phyloP scores from a whole-genome alignment of 2,797 vertebrate species.

The Nothura maculosa region DNA sequence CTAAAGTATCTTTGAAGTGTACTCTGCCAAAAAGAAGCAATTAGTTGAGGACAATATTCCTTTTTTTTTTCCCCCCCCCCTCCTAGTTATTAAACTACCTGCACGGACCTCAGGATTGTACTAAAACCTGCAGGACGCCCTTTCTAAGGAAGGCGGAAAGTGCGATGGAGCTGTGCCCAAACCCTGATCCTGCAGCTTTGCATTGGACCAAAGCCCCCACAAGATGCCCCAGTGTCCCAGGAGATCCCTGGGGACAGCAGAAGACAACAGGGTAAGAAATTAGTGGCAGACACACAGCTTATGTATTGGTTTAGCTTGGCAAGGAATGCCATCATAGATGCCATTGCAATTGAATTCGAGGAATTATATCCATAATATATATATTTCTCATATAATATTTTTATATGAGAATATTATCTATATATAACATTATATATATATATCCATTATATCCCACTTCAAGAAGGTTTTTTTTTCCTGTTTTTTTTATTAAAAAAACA shows the following conservation, averaged over 20 bases:
- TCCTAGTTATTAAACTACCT: not conserved
- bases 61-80: not conserved
- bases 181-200: no score
- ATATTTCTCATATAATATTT: no score
- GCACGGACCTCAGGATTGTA: not conserved
- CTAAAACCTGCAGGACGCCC: rapidly evolving
- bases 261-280: not conserved
- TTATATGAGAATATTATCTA: no score
- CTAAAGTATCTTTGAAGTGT: slow-evolving; percentile 35
- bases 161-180: not conserved
- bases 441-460: no score
- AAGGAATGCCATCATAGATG: not conserved
- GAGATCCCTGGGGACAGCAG: not conserved
- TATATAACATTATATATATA: no score
- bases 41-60: slow-evolving; percentile 8
- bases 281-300: not conserved
- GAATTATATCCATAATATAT: not conserved
- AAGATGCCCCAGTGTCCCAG: not conserved
- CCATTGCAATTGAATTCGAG: not conserved
- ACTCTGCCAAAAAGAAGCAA: slow-evolving; percentile 51
- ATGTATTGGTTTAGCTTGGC: not conserved
- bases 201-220: not conserved
- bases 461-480: no score
- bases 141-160: not conserved
- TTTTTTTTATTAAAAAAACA: no score